phyloP scores from a whole-genome alignment of 23 tunicate species.

The Clavelina lepadiformis region DNA sequence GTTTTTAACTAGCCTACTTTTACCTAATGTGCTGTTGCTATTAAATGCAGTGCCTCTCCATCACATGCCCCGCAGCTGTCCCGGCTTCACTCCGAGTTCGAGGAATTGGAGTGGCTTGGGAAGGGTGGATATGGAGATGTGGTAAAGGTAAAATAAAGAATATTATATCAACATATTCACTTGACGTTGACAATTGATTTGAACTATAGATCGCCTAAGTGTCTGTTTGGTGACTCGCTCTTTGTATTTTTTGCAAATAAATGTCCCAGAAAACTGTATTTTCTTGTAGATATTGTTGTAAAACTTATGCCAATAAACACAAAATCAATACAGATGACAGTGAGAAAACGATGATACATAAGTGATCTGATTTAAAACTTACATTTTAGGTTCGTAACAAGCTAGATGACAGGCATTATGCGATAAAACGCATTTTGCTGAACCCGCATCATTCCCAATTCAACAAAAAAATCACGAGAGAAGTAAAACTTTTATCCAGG shows the following conservation, averaged over 20 bases:
- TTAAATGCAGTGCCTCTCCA: no score
- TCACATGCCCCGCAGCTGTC: conserved; percentile 32
- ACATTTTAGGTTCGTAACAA: conserved; percentile 79
- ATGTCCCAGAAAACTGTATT: no score
- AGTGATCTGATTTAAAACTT: no score
- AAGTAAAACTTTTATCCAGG: conserved; percentile 72
- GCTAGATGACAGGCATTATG: conserved; percentile 74
- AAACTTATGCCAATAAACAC: no score
- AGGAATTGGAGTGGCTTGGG: conserved; percentile 77
- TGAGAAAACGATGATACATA: no score
- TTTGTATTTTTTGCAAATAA: no score
- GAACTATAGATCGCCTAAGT: not conserved
- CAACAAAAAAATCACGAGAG: conserved; percentile 82
- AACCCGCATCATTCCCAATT: conserved; percentile 56
- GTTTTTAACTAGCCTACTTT: no score
- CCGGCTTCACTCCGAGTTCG: conserved; percentile 70
- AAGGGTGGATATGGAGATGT: conserved; percentile 91
- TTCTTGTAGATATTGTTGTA: no score
- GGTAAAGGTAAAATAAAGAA: conserved; percentile 39
- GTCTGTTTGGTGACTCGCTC: no score
- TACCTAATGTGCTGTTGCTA: no score
- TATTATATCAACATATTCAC: not conserved
- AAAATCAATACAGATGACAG: no score
- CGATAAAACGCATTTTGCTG: conserved; percentile 72
- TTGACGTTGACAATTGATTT: not conserved